These are phyloP conservation scores for Trachelipus rathkii DNA, from an alignment of 1,140 invertebrate genomes.

Conservation along the genomic window DNA sequence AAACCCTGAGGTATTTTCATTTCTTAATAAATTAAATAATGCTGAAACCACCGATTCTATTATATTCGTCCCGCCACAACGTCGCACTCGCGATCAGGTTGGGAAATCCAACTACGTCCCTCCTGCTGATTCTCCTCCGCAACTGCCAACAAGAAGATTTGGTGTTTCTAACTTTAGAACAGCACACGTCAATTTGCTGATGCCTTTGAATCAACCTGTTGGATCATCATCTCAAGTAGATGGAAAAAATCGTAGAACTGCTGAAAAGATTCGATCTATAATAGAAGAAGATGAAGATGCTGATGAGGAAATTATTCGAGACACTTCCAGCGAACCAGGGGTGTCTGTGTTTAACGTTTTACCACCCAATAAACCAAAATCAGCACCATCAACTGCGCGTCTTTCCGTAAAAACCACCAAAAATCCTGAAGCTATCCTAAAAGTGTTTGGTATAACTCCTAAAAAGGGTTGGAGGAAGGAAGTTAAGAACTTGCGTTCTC, in stretches of 20 bases:
- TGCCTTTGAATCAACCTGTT: constrained; percentile 44
- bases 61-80: constrained; percentile 44
- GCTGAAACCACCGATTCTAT: constrained; percentile 24
- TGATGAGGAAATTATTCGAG: constrained; percentile 27
- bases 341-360: constrained; percentile 35
- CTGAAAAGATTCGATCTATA: constrained; percentile 37
- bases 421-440: constrained; percentile 38
- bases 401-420: constrained; percentile 32
- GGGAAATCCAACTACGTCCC: constrained; percentile 30
- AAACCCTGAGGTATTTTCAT: constrained; percentile 21
- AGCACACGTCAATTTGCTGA: constrained; percentile 39
- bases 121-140: constrained; percentile 21
- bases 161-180: constrained; percentile 36
- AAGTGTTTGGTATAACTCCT: constrained; percentile 27
- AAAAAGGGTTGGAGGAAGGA: constrained; percentile 28
- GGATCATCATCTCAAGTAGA: constrained; percentile 36
- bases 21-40: constrained; percentile 21
- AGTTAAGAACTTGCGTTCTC: constrained; percentile 14
- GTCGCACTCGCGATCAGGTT: constrained; percentile 34
- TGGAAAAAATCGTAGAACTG: constrained; percentile 37
- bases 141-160: constrained; percentile 13
- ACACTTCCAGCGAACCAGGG: constrained; percentile 43
- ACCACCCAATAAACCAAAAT: constrained; percentile 38
- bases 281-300: constrained; percentile 34
- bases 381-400: constrained; percentile 37